Base-by-base conservation (phyloP, 1,140 invertebrate genomes). In the Tetragonula clypearis region DNA sequence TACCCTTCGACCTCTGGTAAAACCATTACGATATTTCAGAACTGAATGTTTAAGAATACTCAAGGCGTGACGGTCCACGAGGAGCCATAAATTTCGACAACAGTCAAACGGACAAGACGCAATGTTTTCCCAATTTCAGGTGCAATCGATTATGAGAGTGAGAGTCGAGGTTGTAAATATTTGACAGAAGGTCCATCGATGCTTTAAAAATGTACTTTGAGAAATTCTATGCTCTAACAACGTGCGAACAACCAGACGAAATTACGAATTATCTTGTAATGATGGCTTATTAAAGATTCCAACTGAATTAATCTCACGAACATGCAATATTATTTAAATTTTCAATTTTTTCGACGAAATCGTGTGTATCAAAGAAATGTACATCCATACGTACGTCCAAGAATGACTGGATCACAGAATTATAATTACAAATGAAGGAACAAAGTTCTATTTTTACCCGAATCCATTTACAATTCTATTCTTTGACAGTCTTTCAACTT, bases 1-100 rank as follows among this genome's bases (percentile, higher is more conserved):
- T 85, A 85, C 79, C 79, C 71, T 85, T 79, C 78, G 77, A 79
- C 82, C 74, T 21, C 21, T 53, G 30, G n/a, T 68, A 81, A 81
- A 85, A 81, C 84, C 84, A 85, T 85, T 85, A 81, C 84, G 79
- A 81, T 71, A 75, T 81, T 81, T 85, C 84, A 85, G 84, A 71
- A 62, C 78, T 79, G 71, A 80, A 73, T 19, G 65, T 69, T 60
- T 68, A 71, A n/a, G 19, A 35, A 30, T 53, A 74, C 74, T 58
- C 23, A 30, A 75, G 60, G 55, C 79, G 21, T 81, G 81, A 85
- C 84, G 84, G 79, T 75, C 79, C 71, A n/a, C 53, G 30, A 53
- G 79, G 49, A 11, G 14, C 49, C 21, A 55, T 85, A 85, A 85
- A 85, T 85, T 60, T 56, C 62, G 19, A n/a, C n/a, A n/a, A 17